Percentiles rank a stretch among this genome's conserved stretches.
These are phyloP conservation scores for Sylvilagus floridanus DNA, from an alignment of 2,797 vertebrate genomes.

Conservation along the genomic window DNA sequence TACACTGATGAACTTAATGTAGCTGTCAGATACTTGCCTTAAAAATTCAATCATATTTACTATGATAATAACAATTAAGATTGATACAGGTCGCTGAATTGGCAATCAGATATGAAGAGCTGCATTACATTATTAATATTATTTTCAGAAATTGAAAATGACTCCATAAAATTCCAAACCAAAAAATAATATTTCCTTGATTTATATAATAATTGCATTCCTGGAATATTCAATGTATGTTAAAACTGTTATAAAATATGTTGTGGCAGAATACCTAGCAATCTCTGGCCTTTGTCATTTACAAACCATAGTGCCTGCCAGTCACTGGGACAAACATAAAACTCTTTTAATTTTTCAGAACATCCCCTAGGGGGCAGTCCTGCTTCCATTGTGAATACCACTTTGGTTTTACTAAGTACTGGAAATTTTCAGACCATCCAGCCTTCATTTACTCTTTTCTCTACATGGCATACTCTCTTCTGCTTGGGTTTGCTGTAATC, in stretches of 20 bases:
- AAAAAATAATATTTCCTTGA: neutral
- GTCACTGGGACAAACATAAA: slow-evolving; percentile 1
- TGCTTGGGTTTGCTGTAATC: neutral
- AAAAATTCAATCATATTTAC: neutral
- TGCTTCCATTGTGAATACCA: neutral
- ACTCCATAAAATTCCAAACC: slow-evolving; percentile 13
- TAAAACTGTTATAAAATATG: slow-evolving; percentile 31
- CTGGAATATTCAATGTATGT: slow-evolving; percentile 26
- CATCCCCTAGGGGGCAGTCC: neutral
- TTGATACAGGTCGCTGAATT: neutral
- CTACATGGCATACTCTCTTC: neutral
- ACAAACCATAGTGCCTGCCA: neutral
- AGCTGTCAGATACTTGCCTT: neutral
- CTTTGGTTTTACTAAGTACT: neutral
- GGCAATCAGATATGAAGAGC: neutral
- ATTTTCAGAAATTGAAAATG: slow-evolving; percentile 55
- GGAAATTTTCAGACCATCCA: neutral
- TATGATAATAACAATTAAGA: neutral
- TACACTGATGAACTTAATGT: neutral
- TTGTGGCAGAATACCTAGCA: neutral
- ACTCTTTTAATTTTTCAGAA: neutral
- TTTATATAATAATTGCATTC: slow-evolving; percentile 24
- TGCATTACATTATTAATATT: neutral
- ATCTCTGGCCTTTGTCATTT: neutral
- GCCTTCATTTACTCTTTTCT: slow-evolving; percentile 6